Evolutionary conservation across 2,888 invertebrate species (phyloP).

Genomic region (Chrysodeixis includens): DNA sequence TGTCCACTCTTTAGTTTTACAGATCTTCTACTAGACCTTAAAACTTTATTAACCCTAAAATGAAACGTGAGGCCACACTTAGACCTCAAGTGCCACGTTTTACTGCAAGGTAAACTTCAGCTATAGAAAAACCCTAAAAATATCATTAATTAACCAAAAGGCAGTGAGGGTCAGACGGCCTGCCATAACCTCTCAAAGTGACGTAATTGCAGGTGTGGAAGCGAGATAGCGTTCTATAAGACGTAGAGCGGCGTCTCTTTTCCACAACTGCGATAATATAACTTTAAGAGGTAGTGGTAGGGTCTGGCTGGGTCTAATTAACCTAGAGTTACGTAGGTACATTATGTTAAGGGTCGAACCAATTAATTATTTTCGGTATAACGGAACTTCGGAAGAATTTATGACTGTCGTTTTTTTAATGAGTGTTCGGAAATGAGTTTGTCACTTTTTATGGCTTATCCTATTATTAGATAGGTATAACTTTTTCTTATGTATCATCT

Average conservation of each 20-base stretch:
- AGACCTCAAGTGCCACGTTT: background rate
- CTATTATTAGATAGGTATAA: background rate
- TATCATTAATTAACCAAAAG: constrained; percentile 64
- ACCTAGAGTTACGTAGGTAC: constrained; percentile 61
- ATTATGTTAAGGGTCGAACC: constrained; percentile 66
- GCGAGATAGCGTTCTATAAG: no score
- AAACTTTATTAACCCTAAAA: constrained; percentile 11
- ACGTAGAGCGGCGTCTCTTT: no score
- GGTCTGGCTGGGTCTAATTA: constrained; percentile 65
- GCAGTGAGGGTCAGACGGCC: no score
- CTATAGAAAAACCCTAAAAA: constrained; percentile 60
- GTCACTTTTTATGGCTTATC: constrained; percentile 14
- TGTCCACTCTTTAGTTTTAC: no score
- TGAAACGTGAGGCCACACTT: constrained; percentile 2
- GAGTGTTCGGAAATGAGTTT: constrained; percentile 55
- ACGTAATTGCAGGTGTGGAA: no score
- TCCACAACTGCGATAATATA: no score
- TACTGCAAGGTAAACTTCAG: constrained; percentile 15
- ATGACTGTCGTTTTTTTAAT: constrained; percentile 54
- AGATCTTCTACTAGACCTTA: no score
- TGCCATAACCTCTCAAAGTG: no score
- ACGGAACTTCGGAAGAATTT: constrained; percentile 59
- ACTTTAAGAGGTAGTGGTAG: no score
- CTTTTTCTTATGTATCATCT: background rate
- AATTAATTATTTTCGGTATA: constrained; percentile 68